Base-by-base conservation (phyloP, 2,888 invertebrate genomes). In the Sipha maydis region DNA sequence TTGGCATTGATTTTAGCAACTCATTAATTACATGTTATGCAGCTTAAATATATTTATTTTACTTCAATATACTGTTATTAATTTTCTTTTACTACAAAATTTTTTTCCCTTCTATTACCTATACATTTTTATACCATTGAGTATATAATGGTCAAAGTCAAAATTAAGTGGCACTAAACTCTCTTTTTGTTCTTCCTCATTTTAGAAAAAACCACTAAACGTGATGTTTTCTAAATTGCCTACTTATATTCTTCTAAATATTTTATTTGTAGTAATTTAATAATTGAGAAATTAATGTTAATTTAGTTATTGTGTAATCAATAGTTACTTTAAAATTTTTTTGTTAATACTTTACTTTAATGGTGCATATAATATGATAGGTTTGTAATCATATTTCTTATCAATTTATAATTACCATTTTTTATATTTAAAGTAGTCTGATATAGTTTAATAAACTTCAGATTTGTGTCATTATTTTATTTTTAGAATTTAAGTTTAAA, bases 401-500 rank as follows among this genome's bases (percentile, higher is more conserved):
- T 76, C 41, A 17, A 17, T 31, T 48, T 71, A 71, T 38, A 19
- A 85, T 69, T 84, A 84, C 61, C 76, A 76, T 67, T 41, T 69
- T 76, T 85, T 76, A 75, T 77, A 69, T 31, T 41, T 67, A 61
- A 76, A 61, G 76, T 76, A 76, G 76, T 38, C 21, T 38, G 14
- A 76, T 84, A 76, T 48, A 48, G 48, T 67, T 71, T 79, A 67
- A 41, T 84, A 76, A 85, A 86, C 71, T 80, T 86, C 80, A 80
- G 78, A 31, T 80, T 86, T 86, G 71, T 86, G 61, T 86, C 80
- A 41, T 80, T 80, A 28, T 86, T 73, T 85, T 86, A 56, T 78
- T 56, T 85, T 78, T 86, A 73, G 61, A 79, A 71, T 79, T 86
- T 80, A 79, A 86, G 79, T 61, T 86, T 73, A 5, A 77, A 67